Conservation (phyloP, 2,888 invertebrate genomes). For the Lacanobia oleracea region DNA sequence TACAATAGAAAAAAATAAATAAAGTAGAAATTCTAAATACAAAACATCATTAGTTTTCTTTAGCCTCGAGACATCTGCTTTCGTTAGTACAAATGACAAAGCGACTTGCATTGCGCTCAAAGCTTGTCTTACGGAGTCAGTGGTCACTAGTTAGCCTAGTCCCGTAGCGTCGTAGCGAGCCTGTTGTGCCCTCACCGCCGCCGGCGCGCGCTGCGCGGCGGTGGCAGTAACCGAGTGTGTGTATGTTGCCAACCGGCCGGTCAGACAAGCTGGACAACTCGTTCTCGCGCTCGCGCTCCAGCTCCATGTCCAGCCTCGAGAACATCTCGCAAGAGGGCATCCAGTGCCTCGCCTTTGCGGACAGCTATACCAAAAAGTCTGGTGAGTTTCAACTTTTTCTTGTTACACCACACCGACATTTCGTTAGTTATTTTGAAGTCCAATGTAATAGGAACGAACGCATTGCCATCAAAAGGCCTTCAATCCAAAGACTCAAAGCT, state of each 20-base stretch:
- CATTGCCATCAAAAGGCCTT: not conserved
- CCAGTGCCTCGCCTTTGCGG: slow-evolving; percentile 98
- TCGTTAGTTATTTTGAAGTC: not conserved
- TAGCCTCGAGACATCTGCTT: not conserved
- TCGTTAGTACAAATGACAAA: not conserved
- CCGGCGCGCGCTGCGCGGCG: slow-evolving; percentile 50
- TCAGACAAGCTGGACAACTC: slow-evolving; percentile 99
- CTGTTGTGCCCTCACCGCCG: slow-evolving; percentile 27
- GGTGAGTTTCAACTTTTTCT: slow-evolving; percentile 91
- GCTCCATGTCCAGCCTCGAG: slow-evolving; percentile 99
- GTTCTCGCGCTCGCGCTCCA: slow-evolving; percentile 98
- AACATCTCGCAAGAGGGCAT: slow-evolving; percentile 99
- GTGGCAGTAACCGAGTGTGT: slow-evolving; percentile 80
- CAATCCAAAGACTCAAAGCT: not conserved
- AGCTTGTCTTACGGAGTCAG: slow-evolving; percentile 16
- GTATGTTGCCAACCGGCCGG: slow-evolving; percentile 91
- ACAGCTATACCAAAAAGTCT: slow-evolving; percentile 98
- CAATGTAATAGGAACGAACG: not conserved
- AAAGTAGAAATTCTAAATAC: no score
- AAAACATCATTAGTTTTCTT: no score
- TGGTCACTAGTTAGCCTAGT: slow-evolving; percentile 14
- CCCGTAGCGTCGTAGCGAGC: slow-evolving; percentile 33
- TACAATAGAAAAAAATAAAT: not conserved
- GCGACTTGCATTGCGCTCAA: not conserved
- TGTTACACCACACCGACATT: not conserved